Evolutionary conservation across 2,797 vertebrate genomes (phyloP).

Genomic region (Spinibarbus caldwelli): DNA sequence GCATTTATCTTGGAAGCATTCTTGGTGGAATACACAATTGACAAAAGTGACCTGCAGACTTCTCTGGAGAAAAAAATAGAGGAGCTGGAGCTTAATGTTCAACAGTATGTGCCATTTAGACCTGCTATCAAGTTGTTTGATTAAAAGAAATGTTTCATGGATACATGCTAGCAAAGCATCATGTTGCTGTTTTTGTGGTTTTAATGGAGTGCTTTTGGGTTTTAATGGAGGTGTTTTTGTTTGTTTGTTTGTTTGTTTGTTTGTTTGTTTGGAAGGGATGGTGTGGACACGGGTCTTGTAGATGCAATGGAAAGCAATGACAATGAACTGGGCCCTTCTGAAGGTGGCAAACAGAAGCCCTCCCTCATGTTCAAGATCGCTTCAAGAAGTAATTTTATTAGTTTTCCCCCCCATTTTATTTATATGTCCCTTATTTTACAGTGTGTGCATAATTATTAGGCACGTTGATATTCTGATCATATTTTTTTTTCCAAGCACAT

Average conservation of each 20-base stretch:
- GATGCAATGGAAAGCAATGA: slow-evolving; percentile 81
- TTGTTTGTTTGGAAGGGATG: slow-evolving; percentile 65
- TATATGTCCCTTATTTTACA: too few species aligned
- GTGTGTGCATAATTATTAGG: too few species aligned
- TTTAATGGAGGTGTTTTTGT: background rate
- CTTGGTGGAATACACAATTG: slow-evolving; percentile 91
- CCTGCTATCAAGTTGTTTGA: background rate
- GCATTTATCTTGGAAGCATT: slow-evolving; percentile 94
- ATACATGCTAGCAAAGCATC: too few species aligned
- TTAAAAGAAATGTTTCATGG: too few species aligned
- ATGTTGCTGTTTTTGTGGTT: background rate
- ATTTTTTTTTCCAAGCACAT: too few species aligned
- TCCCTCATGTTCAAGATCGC: slow-evolving; percentile 88
- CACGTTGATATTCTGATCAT: too few species aligned
- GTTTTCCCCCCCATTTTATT: background rate
- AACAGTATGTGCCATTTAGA: slow-evolving; percentile 77
- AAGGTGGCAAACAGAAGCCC: slow-evolving; percentile 64
- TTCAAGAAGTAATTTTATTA: slow-evolving; percentile 84
- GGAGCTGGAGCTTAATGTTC: slow-evolving; percentile 86
- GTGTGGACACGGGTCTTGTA: slow-evolving; percentile 75
- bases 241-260: too few species aligned
- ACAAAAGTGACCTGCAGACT: slow-evolving; percentile 90
- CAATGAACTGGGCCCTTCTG: slow-evolving; percentile 65
- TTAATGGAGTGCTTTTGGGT: background rate
- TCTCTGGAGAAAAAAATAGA: slow-evolving; percentile 93